phyloP scores from a whole-genome alignment of 2,113 vertebrate genomes.

The Onychorhynchus coronatus region DNA sequence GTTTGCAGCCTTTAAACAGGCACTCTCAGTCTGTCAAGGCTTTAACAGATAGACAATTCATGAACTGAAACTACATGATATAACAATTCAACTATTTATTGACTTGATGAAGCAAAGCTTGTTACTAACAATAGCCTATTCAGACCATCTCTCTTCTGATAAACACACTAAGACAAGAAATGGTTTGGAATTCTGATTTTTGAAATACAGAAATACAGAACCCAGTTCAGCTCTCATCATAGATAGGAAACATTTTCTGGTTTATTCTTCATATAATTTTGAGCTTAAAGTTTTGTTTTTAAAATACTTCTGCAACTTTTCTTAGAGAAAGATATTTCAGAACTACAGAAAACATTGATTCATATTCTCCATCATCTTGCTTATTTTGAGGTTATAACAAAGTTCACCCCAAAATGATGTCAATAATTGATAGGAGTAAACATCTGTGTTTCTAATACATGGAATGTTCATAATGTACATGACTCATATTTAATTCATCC shows the following conservation, averaged over 20 bases:
- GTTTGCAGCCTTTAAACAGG: neutral
- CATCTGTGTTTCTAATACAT: constrained; percentile 42
- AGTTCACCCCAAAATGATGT: constrained; percentile 38
- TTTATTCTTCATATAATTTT: neutral
- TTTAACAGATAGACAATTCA: constrained; percentile 66
- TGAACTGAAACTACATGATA: constrained; percentile 64
- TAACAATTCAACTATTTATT: constrained; percentile 70
- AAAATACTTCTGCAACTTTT: neutral
- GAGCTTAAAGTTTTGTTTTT: neutral
- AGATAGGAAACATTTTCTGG: neutral
- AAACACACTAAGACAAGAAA: constrained; percentile 27
- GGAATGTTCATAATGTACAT: constrained; percentile 29
- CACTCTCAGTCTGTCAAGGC: constrained; percentile 4
- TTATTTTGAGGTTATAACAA: constrained; percentile 4
- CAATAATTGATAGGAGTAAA: constrained; percentile 45
- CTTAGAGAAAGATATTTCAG: neutral
- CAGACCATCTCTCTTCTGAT: constrained; percentile 45
- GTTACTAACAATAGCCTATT: constrained; percentile 72
- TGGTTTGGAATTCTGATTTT: neutral
- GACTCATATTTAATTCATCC: constrained; percentile 45
- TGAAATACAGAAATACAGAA: constrained; percentile 17
- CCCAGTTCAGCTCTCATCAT: neutral
- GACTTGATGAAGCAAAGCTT: constrained; percentile 70
- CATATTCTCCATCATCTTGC: neutral
- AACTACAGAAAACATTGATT: neutral